Percentiles rank a stretch among this genome's conserved stretches.
Evolutionary conservation across 2,797 vertebrate species (phyloP).

Genomic region (Eulemur mongoz): DNA sequence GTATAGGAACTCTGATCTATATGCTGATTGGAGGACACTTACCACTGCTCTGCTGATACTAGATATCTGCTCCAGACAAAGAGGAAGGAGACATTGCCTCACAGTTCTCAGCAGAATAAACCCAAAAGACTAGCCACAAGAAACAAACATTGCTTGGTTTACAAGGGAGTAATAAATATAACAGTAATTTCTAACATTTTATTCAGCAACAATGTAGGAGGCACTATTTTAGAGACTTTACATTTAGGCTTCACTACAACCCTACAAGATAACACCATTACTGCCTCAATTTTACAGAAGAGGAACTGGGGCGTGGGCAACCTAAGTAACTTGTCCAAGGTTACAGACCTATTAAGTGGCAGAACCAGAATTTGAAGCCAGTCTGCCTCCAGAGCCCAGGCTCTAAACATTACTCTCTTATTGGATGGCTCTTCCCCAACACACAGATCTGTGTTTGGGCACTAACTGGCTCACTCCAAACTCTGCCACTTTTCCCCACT

Average conservation of each 20-base stretch:
- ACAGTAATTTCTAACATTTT: not conserved
- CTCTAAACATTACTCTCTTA: not conserved
- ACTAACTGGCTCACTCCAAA: not conserved
- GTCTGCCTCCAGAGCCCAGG: not conserved
- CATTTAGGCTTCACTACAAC: not conserved
- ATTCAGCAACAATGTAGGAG: not conserved
- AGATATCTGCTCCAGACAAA: not conserved
- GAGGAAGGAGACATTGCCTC: not conserved
- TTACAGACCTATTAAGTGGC: not conserved
- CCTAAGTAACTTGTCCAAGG: not conserved
- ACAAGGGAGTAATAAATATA: not conserved
- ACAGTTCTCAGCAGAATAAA: not conserved
- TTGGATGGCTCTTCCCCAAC: not conserved
- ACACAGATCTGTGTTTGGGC: not conserved
- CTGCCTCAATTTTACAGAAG: not conserved
- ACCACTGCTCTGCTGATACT: not conserved
- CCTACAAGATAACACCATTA: not conserved
- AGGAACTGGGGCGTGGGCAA: not conserved
- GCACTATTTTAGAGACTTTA: not conserved
- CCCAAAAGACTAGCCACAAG: not conserved
- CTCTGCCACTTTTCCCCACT: not conserved
- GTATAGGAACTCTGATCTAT: not conserved
- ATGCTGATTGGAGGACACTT: not conserved
- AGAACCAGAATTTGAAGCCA: not conserved
- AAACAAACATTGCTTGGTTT: slow-evolving; percentile 2